Evolutionary conservation across 2,797 vertebrate species (phyloP).

Genomic region (Cercopithecus diana): DNA sequence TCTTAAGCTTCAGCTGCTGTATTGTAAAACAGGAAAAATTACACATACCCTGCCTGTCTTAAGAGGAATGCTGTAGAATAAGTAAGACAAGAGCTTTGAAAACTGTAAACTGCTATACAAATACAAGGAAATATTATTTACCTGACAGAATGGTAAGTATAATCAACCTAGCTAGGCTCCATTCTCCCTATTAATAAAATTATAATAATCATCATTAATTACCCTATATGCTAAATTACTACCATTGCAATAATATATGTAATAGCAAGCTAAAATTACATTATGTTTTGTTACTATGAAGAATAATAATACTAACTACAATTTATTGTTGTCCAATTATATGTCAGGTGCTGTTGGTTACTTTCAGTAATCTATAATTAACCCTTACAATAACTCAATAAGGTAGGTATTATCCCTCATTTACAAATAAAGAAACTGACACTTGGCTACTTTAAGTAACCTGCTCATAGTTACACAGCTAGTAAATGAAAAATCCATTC

Average conservation of each 20-base stretch:
- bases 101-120: background rate
- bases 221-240: background rate
- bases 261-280: background rate
- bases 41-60: background rate
- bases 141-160: background rate
- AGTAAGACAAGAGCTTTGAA: slow-evolving; percentile 44
- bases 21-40: slow-evolving; percentile 13
- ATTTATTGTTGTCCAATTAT: background rate
- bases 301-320: background rate
- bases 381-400: slow-evolving; percentile 4
- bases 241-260: background rate
- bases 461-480: background rate
- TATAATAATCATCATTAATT: slow-evolving; percentile 36
- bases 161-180: background rate
- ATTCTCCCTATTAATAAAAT: slow-evolving; percentile 47
- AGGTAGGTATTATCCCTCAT: background rate
- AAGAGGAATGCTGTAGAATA: background rate
- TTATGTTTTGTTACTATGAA: background rate
- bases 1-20: background rate
- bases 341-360: background rate
- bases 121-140: background rate
- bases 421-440: slow-evolving; percentile 33
- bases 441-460: background rate
- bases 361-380: background rate
- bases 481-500: background rate